A percentile compares a stretch with the other conserved stretches of the same genome.
These are phyloP conservation scores for Arothron firmamentum DNA, from an alignment of 2,113 vertebrate genomes.

Conservation along the genomic window DNA sequence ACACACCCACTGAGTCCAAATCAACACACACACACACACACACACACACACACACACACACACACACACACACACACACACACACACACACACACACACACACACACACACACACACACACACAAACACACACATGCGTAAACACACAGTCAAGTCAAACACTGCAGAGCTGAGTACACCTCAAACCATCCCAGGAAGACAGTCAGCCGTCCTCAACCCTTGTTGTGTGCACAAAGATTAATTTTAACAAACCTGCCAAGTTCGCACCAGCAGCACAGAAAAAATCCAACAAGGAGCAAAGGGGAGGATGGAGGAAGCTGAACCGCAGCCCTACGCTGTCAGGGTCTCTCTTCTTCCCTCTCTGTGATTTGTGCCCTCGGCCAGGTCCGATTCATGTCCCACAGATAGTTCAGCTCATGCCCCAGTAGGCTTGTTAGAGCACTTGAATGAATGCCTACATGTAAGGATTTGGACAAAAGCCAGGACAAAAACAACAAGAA, in stretches of 20 bases:
- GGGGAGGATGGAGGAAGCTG: conserved; percentile 48
- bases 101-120: conserved; percentile 37
- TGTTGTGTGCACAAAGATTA: conserved; percentile 54
- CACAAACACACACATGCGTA: conserved; percentile 25
- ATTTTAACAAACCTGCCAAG: conserved; percentile 65
- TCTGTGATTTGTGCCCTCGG: conserved; percentile 65
- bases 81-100: conserved; percentile 53
- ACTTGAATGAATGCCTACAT: conserved; percentile 66
- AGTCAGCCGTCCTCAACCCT: conserved; percentile 55
- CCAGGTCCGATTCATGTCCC: conserved; percentile 70
- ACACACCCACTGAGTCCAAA: conserved; percentile 58
- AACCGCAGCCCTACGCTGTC: conserved; percentile 62
- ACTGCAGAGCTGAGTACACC: conserved; percentile 39
- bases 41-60: conserved; percentile 26
- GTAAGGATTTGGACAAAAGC: conserved; percentile 65
- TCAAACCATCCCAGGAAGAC: conserved; percentile 32
- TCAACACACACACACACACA: conserved; percentile 37
- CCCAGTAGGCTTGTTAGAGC: conserved; percentile 71
- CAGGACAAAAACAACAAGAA: conserved; percentile 64
- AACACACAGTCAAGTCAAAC: conserved; percentile 15
- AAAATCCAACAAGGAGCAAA: conserved; percentile 57
- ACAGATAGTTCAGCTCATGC: conserved; percentile 69
- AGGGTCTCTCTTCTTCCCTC: conserved; percentile 65
- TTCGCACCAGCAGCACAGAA: conserved; percentile 43
- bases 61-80: conserved; percentile 32